Percentiles rank a stretch among this genome's conserved stretches.
These are phyloP conservation scores for Emydocephalus ijimae DNA, from an alignment of 2,113 vertebrate genomes.

Conservation along the genomic window DNA sequence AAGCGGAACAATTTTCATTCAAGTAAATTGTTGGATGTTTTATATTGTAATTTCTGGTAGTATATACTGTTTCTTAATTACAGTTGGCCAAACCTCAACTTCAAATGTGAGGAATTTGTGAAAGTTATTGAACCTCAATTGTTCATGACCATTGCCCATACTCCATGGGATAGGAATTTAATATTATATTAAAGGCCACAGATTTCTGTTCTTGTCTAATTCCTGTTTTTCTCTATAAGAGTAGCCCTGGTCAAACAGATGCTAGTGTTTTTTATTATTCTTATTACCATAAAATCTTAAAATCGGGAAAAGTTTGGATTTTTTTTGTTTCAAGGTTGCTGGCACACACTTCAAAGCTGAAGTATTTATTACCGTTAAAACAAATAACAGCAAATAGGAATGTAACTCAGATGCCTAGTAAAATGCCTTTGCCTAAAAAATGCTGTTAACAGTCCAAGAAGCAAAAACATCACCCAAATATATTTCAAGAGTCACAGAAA, in stretches of 20 bases:
- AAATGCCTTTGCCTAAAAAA: neutral
- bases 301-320: neutral
- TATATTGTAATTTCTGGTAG: neutral
- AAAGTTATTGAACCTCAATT: neutral
- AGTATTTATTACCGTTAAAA: neutral
- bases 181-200: neutral
- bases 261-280: neutral
- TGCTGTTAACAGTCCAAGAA: neutral
- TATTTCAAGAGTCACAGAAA: neutral
- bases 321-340: neutral
- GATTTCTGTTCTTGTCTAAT: neutral
- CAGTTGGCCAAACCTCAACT: neutral
- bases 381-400: neutral
- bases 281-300: neutral
- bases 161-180: neutral
- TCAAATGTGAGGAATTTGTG: neutral
- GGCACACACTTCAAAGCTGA: neutral
- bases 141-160: neutral
- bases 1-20: neutral
- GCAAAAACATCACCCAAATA: neutral
- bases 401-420: neutral
- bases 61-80: neutral
- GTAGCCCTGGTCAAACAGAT: neutral
- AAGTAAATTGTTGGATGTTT: neutral
- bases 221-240: neutral